Conservation (phyloP, 37 sponge, comb jelly and placozoan genomes). For the Halichondria panicea region DNA sequence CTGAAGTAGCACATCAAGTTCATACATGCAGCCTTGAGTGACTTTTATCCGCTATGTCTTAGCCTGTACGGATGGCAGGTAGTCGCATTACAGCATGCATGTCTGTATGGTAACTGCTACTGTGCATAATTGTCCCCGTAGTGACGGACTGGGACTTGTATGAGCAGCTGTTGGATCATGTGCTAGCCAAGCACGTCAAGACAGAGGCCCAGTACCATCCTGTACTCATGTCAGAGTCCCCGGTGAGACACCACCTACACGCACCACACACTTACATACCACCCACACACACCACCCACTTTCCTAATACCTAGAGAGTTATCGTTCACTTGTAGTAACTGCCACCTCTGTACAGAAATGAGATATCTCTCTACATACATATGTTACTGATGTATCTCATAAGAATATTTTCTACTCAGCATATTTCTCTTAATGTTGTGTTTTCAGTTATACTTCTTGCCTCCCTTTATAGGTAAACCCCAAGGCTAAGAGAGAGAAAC, state of each 20-base stretch:
- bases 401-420: constrained; percentile 1
- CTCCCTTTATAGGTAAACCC: constrained; percentile 78
- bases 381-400: too few species aligned
- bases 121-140: constrained; percentile 1
- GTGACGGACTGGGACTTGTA: constrained; percentile 96
- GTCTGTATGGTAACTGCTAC: not conserved
- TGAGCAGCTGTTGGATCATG: constrained; percentile 83
- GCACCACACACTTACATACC: too few species aligned
- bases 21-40: not conserved
- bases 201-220: constrained; percentile 85
- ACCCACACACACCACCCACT: too few species aligned
- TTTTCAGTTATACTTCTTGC: constrained; percentile 3
- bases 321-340: too few species aligned
- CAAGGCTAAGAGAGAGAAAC: constrained; percentile 86
- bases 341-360: too few species aligned
- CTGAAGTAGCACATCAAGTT: too few species aligned
- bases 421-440: not conserved
- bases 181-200: constrained; percentile 76
- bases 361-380: too few species aligned
- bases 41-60: not conserved
- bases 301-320: too few species aligned
- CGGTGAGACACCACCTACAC: constrained; percentile 65
- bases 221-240: constrained; percentile 87
- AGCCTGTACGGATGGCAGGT: not conserved
- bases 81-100: not conserved